Evolutionary conservation across 2,888 invertebrate species (phyloP).

Genomic region (Mythimna vitellina): DNA sequence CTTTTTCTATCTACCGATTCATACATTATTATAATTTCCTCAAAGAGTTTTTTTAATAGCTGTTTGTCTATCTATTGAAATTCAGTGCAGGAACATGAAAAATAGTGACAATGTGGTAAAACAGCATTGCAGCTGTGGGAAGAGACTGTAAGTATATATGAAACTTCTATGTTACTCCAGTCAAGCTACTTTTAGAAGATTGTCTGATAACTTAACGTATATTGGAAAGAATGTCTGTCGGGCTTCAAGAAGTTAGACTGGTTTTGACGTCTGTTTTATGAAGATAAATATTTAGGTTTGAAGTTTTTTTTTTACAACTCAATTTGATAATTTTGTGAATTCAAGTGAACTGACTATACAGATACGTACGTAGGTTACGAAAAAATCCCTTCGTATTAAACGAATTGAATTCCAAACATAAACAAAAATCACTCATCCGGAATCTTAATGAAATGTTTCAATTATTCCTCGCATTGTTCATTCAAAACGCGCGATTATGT

Average conservation of each 20-base stretch:
- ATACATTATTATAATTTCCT: not conserved
- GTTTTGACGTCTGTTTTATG: not conserved
- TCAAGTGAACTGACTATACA: not conserved
- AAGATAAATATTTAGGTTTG: no score
- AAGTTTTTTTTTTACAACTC: not conserved
- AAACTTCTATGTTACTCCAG: not conserved
- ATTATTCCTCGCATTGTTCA: slow-evolving; percentile 56
- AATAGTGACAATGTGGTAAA: not conserved
- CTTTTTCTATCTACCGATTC: not conserved
- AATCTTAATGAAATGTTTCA: slow-evolving; percentile 55
- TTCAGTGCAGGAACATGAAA: not conserved
- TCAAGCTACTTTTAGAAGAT: not conserved
- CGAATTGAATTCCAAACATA: slow-evolving; percentile 37
- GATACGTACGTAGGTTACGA: slow-evolving; percentile 7
- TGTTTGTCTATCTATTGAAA: slow-evolving; percentile 7
- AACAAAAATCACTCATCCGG: slow-evolving; percentile 53
- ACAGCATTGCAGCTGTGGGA: slow-evolving; percentile 6
- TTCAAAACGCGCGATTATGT: slow-evolving; percentile 54
- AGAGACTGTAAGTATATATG: slow-evolving; percentile 6
- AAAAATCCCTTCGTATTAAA: slow-evolving; percentile 7
- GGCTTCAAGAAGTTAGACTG: not conserved
- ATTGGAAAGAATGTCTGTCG: not conserved
- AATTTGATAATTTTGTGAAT: not conserved
- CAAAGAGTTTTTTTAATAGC: not conserved
- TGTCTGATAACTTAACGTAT: not conserved